Evolutionary conservation across 2,888 invertebrate species (phyloP), one percentile per base, ranked within the genome.

Genomic region (Hoplodrina ambigua): DNA sequence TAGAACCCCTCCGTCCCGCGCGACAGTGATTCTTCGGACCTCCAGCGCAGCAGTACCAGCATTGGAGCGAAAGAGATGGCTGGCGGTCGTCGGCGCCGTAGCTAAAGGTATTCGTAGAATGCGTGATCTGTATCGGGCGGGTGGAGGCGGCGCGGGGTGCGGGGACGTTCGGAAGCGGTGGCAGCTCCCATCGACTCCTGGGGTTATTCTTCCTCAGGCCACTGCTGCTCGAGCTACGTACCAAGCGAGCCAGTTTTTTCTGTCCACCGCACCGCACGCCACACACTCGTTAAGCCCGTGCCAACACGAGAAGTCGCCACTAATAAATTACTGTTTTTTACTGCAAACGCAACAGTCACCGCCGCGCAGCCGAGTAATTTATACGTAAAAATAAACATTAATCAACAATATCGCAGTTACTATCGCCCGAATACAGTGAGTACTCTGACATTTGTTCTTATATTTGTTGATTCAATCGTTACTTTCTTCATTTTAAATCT

Each of bases 281-380:
- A 95, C 94, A 96, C 95, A 95, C 96, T 96, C 96, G 96, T 96
- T 96, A 96, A 95, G 95, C 94, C 96, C 96, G 96, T 96, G 96
- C 96, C 96, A 96, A 96, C 96, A 96, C 96, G 96, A 96, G 96
- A 96, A 96, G 96, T 96, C 96, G 96, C 96, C 96, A 96, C 96
- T 96, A 96, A 96, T 96, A 96, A 96, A 96, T 96, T 96, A 95
- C 94, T 94, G 95, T 95, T 96, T 96, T 95, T 96, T 95, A 94
- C 94, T 92, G 93, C 92, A 93, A 92, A 90, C 92, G 91, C 88
- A 92, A 91, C 94, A 96, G 96, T 96, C 96, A 94, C 91, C 94
- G 95, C 90, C 96, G 94, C 94, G 95, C 93, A 90, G 89, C 90
- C 92, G 92, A 91, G 87, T 94, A 91, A 95, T 94, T 95, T 94